phyloP scores from a whole-genome alignment of 2,888 invertebrate genomes.

The Argyra leucocephala region DNA sequence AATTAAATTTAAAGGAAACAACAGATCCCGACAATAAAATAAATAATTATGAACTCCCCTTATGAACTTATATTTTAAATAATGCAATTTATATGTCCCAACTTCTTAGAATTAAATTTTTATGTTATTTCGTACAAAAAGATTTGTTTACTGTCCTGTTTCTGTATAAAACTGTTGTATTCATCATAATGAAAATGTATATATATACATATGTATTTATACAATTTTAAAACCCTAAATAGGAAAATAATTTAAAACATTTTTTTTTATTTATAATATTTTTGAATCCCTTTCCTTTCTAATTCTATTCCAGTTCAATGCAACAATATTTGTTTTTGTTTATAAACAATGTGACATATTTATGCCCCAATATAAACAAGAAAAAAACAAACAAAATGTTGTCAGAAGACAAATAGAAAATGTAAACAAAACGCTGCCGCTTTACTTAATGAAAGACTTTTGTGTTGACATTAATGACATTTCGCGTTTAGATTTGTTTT shows the following conservation, averaged over 20 bases:
- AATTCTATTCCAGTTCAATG: background rate
- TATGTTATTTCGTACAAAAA: no score
- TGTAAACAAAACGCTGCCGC: background rate
- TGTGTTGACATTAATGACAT: background rate
- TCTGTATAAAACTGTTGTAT: no score
- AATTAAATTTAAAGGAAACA: no score
- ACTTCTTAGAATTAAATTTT: no score
- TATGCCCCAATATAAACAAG: background rate
- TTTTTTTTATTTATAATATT: background rate
- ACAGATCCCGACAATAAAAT: no score
- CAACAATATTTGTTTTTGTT: background rate
- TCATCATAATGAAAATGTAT: no score
- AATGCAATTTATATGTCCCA: no score
- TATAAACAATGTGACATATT: conserved; percentile 1
- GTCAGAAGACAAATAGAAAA: background rate
- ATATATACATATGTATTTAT: no score
- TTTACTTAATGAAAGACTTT: background rate
- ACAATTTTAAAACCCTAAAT: background rate
- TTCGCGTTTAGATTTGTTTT: background rate
- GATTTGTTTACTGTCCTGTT: no score
- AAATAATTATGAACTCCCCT: no score
- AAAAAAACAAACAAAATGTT: background rate
- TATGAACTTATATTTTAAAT: no score
- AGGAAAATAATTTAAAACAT: background rate
- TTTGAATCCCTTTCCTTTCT: background rate